Base-by-base conservation (phyloP, 1,140 invertebrate genomes). In the Caenorhabditis elegans region DNA sequence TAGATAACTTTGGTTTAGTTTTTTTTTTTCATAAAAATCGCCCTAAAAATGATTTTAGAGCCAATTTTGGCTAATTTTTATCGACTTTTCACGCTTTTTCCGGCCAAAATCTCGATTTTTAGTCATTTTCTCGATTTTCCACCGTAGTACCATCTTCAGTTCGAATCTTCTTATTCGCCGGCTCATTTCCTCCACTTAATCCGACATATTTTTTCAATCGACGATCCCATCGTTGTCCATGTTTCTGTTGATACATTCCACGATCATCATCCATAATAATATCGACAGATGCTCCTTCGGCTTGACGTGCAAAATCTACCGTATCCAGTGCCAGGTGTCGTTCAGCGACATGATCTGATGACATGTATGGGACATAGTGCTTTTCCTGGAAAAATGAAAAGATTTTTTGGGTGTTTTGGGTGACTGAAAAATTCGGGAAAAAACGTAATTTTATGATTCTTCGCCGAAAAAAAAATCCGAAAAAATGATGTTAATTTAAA, bases 191-290 rank as follows among this genome's bases (percentile, higher is more conserved):
- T n/a, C 48, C 93, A 65, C 92, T 91, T 82, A 93, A 92, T 10
- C 93, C 90, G 17, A 97, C 92, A 93, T 95, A 96, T 90, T 95
- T 96, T 92, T 96, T 97, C 90, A 94, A 93, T 89, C 96, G 96
- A 15, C 79, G 85, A 86, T 83, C 91, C 91, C 95, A 96, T 88
- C 92, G 93, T 86, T 93, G 92, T 24, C 92, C 89, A 76, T 92
- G 91, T 0, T 91, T 91, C 75, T 92, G 92, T 46, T 92, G 90
- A 43, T 93, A 91, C 26, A 92, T 91, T 0, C 91, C 91, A 48
- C 93, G 92, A 53, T 93, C 93, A 84, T 94, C 93, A 90, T 96
- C 95, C 26, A 93, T 94, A 6, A 92, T 92, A 47, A 97, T 89
- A 86, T 96, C 95, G 76, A 97, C 91, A 81, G 94, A 92, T 4